Base-by-base conservation (phyloP, 2,888 invertebrate genomes). In the Ormyrus rosae region DNA sequence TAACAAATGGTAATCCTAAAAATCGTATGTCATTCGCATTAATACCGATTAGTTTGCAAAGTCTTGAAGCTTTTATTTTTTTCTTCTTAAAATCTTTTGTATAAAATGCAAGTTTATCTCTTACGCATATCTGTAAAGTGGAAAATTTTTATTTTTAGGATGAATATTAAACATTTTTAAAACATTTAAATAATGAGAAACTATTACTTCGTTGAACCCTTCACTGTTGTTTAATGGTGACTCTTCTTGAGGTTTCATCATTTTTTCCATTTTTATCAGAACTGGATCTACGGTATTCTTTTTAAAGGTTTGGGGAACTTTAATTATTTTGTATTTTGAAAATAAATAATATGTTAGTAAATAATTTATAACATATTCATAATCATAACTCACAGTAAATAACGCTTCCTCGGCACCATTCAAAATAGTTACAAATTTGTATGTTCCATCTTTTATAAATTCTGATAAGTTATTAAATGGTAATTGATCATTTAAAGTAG, bases 391-490 rank as follows among this genome's bases (percentile, higher is more conserved):
- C 13, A 65, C 73, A 3, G 4, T 53, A 53, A 76, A 80, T 8
- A 50, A 63, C 7, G 71, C 72, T 1, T 76, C 55, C 8, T 70
- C 65, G 3, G 10, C 60, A 48, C 76, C 69, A 5, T 76, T 61
- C 7, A 55, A 13, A 8, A 68, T 50, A n/a, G 51, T 51, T 11
- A 53, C 67, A 6, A 81, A 13, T 58, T 73, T 72, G 13, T 77
- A 81, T 9, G 77, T 67, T 34, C 58, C 73, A 6, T 64, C 61
- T 46, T 45, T 51, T 1, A 58, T 48, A 19, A 76, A 81, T 50
- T 72, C 72, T 11, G 5, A 4, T 0, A 69, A 60, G 6, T 48
- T 48, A 10, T 45, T 58, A 13, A 77, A 81, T 34, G 77, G 76
- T 45, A 77, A 9, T 11, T 2, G 9, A 0, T 58, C 11, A 0